phyloP scores from a whole-genome alignment of 2,888 invertebrate species.

The Alentia gelatinosa region DNA sequence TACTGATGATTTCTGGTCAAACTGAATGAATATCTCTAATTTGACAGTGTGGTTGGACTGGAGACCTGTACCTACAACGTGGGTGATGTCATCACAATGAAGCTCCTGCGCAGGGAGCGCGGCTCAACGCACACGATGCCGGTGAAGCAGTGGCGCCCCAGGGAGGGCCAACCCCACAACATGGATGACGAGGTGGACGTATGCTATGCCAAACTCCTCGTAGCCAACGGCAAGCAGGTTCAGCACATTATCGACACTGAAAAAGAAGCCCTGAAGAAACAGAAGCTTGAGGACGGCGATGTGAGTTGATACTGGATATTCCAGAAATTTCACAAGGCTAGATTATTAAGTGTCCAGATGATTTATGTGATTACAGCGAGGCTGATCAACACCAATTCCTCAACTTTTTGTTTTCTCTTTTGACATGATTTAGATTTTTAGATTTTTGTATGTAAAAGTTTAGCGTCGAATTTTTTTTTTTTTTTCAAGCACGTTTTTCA shows the following conservation, averaged over 20 bases:
- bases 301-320: constrained; percentile 14
- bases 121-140: constrained; percentile 82
- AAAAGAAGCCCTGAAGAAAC: constrained; percentile 85
- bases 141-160: constrained; percentile 70
- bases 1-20: too few species aligned
- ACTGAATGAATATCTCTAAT: too few species aligned
- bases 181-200: constrained; percentile 71
- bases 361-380: background rate
- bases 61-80: constrained; percentile 74
- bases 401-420: background rate
- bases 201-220: constrained; percentile 85
- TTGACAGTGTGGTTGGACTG: constrained; percentile 84
- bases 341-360: background rate
- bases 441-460: background rate
- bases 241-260: constrained; percentile 86
- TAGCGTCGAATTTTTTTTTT: background rate
- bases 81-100: constrained; percentile 88
- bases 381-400: background rate
- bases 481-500: too few species aligned
- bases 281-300: constrained; percentile 84
- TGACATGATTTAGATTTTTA: background rate
- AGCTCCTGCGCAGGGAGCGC: constrained; percentile 91
- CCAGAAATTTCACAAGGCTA: background rate
- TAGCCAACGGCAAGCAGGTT: constrained; percentile 69
- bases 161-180: constrained; percentile 70